Evolutionary conservation across 2,797 vertebrate genomes (phyloP), one percentile per base, ranked within the genome.

Genomic region (Enteromius radiatus): DNA sequence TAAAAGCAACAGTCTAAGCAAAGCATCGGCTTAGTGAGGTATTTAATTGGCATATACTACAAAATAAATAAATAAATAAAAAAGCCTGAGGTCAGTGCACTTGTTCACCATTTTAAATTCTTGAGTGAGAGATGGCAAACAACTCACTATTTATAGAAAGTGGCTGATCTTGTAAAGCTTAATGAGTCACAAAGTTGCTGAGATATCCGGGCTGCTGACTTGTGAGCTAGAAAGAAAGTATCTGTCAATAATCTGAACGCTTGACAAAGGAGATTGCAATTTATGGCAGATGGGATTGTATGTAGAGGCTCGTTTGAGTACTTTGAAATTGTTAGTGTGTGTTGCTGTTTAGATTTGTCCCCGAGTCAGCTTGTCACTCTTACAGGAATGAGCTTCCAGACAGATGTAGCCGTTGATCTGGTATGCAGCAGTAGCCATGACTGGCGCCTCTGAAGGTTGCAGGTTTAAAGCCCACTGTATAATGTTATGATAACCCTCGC

Each of bases 111-210:
- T 85, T 85, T 83, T 82, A 86, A 81, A 83, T 54, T 65, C 80
- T 68, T 61, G 77, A 69, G 63, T 84, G 81, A 85, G 83, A 71
- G 74, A 82, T 63, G 79, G 54, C 68, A 80, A 69, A 82, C 83
- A 76, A 26, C 84, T 77, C 71, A 17, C 86, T 88, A 87, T 85
- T 74, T 83, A 85, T 87, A 89, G 86, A 83, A 85, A 84, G 75
- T 71, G 80, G 52, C 85, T 81, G 82, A 73, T 84, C 70, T 49
- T 84, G 73, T 78, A 81, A 82, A 84, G 84, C 76, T 76, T 85
- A 84, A 84, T 80, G 77, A 84, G 67, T 82, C 85, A 74, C 36
- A 84, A 71, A 69, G 84, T 83, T 83, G 69, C 54, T 80, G 77
- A 78, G 75, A 80, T 76, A 76, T 73, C 65, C 47, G 63, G 21